Conservation (phyloP, 2,888 invertebrate genomes). For the Ditylenchus weischeri region DNA sequence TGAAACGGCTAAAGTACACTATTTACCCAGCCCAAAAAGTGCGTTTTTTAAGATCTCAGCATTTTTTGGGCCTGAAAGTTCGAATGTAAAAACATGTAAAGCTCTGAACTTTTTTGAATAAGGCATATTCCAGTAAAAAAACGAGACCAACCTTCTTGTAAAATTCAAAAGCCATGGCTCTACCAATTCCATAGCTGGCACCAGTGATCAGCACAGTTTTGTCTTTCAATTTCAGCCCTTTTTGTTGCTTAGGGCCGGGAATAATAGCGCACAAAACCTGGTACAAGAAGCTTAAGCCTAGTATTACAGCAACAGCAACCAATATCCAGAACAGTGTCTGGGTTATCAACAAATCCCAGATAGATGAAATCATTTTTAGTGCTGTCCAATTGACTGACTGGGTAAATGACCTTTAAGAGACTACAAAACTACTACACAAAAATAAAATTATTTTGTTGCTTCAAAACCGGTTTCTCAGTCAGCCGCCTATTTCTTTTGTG, state of each 20-base stretch:
- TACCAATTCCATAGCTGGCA: constrained; percentile 49
- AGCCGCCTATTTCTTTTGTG: too few relatives aligned
- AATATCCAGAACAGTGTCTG: background rate
- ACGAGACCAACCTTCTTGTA: constrained; percentile 36
- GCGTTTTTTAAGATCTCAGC: too few relatives aligned
- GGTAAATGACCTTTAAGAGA: too few relatives aligned
- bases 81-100: too few relatives aligned
- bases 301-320: background rate
- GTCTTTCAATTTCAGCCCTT: constrained; percentile 38
- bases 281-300: constrained; percentile 22
- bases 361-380: background rate
- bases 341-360: background rate
- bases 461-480: too few relatives aligned
- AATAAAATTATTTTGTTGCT: too few relatives aligned
- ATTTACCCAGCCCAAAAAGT: too few relatives aligned
- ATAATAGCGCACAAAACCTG: constrained; percentile 28
- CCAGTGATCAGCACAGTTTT: constrained; percentile 53
- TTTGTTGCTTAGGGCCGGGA: constrained; percentile 45
- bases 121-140: too few relatives aligned
- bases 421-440: too few relatives aligned
- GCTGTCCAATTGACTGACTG: background rate
- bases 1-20: too few relatives aligned
- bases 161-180: constrained; percentile 45
- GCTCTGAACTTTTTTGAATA: too few relatives aligned
- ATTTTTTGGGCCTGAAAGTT: too few relatives aligned